Percentiles rank a stretch among this genome's conserved stretches.
These are phyloP conservation scores for Pyrgilauda ruficollis DNA, from an alignment of 2,113 vertebrate genomes.

Conservation along the genomic window DNA sequence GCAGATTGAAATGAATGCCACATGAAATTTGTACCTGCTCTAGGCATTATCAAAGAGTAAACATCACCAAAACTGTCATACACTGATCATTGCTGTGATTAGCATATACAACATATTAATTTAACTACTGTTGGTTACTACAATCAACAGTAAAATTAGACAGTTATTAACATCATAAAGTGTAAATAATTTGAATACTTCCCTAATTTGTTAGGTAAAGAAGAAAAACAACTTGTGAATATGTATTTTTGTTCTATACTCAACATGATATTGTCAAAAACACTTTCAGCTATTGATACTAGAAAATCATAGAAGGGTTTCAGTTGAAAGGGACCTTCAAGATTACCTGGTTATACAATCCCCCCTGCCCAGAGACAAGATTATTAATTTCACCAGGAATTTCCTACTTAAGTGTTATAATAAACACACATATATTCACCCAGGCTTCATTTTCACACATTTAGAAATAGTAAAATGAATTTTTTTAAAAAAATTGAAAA, in stretches of 20 bases:
- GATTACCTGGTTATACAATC: not conserved
- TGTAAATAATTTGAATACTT: not conserved
- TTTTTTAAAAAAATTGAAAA: not conserved
- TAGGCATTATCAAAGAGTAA: not conserved
- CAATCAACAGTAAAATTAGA: not conserved
- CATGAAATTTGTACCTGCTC: not conserved
- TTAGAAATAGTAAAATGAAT: not conserved
- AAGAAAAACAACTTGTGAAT: not conserved
- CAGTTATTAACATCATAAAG: not conserved
- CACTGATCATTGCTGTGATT: not conserved
- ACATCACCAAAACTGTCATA: not conserved
- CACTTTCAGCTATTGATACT: not conserved
- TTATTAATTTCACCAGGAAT: not conserved
- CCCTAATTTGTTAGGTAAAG: not conserved
- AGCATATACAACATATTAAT: not conserved
- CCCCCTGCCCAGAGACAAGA: not conserved
- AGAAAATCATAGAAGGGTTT: not conserved
- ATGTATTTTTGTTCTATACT: not conserved
- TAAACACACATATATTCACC: not conserved
- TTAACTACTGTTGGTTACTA: not conserved
- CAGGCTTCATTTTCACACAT: not conserved
- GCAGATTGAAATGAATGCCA: not conserved
- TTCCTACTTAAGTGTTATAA: not conserved
- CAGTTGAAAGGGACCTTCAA: not conserved
- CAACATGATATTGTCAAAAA: not conserved